Conservation (phyloP, 53 echinoderm and acorn worm species). For the Stichopus horrens region DNA sequence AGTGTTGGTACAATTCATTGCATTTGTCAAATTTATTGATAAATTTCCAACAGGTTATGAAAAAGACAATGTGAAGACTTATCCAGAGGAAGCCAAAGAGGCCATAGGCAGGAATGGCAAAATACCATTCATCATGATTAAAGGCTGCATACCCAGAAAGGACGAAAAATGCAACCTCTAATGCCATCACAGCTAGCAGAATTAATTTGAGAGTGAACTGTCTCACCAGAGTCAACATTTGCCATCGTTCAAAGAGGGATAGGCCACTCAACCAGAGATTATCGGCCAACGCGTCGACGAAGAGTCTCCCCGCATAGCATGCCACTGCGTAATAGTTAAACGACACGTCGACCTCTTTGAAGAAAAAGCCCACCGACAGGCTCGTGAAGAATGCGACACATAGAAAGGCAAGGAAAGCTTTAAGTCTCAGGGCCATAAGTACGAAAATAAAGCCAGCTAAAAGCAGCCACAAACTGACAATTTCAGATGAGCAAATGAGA, state of each 20-base stretch:
- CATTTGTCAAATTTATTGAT: constrained; percentile 82
- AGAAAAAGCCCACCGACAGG: constrained; percentile 71
- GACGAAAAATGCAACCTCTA: constrained; percentile 73
- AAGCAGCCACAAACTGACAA: constrained; percentile 78
- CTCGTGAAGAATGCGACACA: constrained; percentile 57
- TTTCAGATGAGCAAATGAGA: constrained; percentile 60
- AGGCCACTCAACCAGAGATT: constrained; percentile 68
- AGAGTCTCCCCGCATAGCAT: constrained; percentile 79
- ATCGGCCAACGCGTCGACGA: constrained; percentile 73
- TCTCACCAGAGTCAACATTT: constrained; percentile 63
- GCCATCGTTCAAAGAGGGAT: constrained; percentile 85
- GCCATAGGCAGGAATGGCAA: constrained; percentile 83
- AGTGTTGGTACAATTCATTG: constrained; percentile 61
- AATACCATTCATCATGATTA: constrained; percentile 93
- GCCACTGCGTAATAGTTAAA: constrained; percentile 76
- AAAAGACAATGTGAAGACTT: constrained; percentile 73
- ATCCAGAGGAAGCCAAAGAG: constrained; percentile 91
- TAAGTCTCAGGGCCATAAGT: constrained; percentile 72
- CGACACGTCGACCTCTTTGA: constrained; percentile 60
- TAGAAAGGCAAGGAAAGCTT: constrained; percentile 74
- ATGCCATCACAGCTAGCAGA: constrained; percentile 59
- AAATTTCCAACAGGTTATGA: constrained; percentile 83
- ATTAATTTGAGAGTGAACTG: constrained; percentile 63
- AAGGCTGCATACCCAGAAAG: constrained; percentile 75
- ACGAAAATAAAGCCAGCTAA: constrained; percentile 71